Conservation (phyloP, 1,140 invertebrate genomes). For the Listronotus oregonensis region DNA sequence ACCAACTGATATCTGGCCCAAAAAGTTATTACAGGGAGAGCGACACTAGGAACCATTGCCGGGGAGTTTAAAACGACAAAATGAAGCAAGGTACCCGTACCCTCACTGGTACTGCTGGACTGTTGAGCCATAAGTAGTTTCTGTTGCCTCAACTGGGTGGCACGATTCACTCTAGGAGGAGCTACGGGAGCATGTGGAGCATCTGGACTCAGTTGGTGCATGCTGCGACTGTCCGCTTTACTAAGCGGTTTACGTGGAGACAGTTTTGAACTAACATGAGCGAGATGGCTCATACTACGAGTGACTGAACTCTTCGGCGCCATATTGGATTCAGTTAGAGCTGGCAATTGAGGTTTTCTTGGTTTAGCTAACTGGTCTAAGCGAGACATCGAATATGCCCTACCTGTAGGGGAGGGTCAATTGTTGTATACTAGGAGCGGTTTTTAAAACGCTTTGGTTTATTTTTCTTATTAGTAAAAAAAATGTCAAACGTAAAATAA, state of each 20-base stretch:
- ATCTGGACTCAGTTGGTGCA: slow-evolving; percentile 66
- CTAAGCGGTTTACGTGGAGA: slow-evolving; percentile 47
- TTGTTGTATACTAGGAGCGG: background rate
- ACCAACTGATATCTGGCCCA: slow-evolving; percentile 25
- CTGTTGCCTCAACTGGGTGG: slow-evolving; percentile 52
- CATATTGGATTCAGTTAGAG: slow-evolving; percentile 56
- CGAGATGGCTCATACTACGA: slow-evolving; percentile 73
- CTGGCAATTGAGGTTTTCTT: slow-evolving; percentile 63
- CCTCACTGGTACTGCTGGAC: slow-evolving; percentile 47
- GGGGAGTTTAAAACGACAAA: slow-evolving; percentile 17
- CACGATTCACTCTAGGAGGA: slow-evolving; percentile 51
- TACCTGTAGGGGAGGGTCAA: slow-evolving; percentile 58
- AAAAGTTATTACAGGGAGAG: slow-evolving; percentile 15
- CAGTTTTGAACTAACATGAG: slow-evolving; percentile 48
- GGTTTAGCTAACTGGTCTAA: slow-evolving; percentile 83
- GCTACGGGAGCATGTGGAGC: slow-evolving; percentile 38
- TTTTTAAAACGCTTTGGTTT: background rate
- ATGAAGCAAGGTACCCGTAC: slow-evolving; percentile 40
- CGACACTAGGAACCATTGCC: slow-evolving; percentile 30
- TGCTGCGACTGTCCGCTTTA: slow-evolving; percentile 62
- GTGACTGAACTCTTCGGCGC: slow-evolving; percentile 56
- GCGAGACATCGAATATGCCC: slow-evolving; percentile 89
- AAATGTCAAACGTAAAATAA: too few species aligned
- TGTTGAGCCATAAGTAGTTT: slow-evolving; percentile 42
- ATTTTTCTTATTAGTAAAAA: too few species aligned